Evolutionary conservation across 1,140 invertebrate species (phyloP).

Genomic region (Camponotus vicinus): DNA sequence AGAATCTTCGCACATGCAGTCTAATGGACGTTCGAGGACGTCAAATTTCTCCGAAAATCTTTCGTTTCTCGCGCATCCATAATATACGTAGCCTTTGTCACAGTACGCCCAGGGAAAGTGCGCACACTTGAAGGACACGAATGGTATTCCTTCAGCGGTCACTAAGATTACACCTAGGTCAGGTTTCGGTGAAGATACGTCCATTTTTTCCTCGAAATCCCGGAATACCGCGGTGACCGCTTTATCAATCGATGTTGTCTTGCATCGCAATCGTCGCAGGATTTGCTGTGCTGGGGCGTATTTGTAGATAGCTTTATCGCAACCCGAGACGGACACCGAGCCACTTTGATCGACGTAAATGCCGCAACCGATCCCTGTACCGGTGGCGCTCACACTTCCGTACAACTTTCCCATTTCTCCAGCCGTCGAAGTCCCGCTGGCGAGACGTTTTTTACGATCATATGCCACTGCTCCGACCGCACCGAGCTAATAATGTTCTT

Average conservation of each 20-base stretch:
- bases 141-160: slow-evolving; percentile 54
- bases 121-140: slow-evolving; percentile 58
- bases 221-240: slow-evolving; percentile 57
- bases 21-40: slow-evolving; percentile 65
- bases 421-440: slow-evolving; percentile 70
- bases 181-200: neutral
- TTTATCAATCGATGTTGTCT: neutral
- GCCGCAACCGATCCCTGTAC: slow-evolving; percentile 73
- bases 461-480: slow-evolving; percentile 72
- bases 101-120: slow-evolving; percentile 77
- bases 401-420: slow-evolving; percentile 61
- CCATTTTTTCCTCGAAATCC: slow-evolving; percentile 51
- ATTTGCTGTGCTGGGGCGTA: slow-evolving; percentile 71
- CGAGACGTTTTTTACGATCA: slow-evolving; percentile 68
- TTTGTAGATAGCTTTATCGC: slow-evolving; percentile 65
- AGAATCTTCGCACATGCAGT: slow-evolving; percentile 69
- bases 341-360: slow-evolving; percentile 69
- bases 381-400: slow-evolving; percentile 62
- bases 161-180: slow-evolving; percentile 68
- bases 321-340: slow-evolving; percentile 71
- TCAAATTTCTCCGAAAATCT: slow-evolving; percentile 65
- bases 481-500: slow-evolving; percentile 44
- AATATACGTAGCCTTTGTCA: slow-evolving; percentile 66
- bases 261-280: slow-evolving; percentile 42
- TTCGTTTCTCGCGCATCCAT: slow-evolving; percentile 66